phyloP scores from a whole-genome alignment of 2,113 vertebrate genomes.

The Sinocyclocheilus anshuiensis region DNA sequence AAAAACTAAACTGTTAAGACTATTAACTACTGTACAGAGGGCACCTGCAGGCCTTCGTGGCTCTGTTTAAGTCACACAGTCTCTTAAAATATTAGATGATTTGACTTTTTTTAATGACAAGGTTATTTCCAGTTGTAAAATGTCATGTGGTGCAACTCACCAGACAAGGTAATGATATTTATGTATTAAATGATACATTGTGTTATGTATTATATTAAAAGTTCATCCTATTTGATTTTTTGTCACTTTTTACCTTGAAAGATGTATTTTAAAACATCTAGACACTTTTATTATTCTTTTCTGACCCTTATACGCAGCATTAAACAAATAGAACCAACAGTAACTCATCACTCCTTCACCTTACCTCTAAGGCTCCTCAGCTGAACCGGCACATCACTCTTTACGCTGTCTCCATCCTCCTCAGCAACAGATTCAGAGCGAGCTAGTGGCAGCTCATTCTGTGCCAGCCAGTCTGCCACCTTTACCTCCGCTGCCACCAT shows the following conservation, averaged over 20 bases:
- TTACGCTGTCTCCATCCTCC: constrained; percentile 93
- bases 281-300: no score
- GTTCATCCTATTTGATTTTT: no score
- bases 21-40: no score
- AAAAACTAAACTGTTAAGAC: no score
- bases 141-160: background rate
- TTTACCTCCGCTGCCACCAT: constrained; percentile 95
- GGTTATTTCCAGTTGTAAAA: background rate
- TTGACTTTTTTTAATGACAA: background rate
- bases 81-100: background rate
- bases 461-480: constrained; percentile 82
- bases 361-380: constrained; percentile 92
- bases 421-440: constrained; percentile 84
- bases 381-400: constrained; percentile 93
- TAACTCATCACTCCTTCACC: background rate
- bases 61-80: no score
- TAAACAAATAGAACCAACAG: background rate
- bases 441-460: constrained; percentile 92
- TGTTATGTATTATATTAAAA: no score
- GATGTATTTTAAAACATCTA: no score
- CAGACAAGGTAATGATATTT: background rate
- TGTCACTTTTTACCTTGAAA: no score
- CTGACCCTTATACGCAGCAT: background rate
- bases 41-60: no score
- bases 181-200: background rate